These are phyloP conservation scores for Lepilemur septentrionalis DNA, from an alignment of 2,797 vertebrate species.

Conservation along the genomic window DNA sequence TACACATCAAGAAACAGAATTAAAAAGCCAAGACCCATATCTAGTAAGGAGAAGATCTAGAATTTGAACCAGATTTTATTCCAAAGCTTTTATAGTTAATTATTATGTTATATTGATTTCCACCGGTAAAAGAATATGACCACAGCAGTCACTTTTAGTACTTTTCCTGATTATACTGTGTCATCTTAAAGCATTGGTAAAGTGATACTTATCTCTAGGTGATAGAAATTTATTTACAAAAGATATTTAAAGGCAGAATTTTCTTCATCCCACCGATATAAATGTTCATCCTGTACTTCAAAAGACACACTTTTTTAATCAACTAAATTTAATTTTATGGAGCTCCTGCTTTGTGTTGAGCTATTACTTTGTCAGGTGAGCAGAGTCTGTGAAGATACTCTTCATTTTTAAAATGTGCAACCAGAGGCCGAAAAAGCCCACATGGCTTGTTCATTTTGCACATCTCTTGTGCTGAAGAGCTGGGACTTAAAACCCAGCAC, in stretches of 20 bases:
- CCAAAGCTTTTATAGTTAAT: neutral
- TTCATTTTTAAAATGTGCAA: neutral
- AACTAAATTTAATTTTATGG: neutral
- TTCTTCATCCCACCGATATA: neutral
- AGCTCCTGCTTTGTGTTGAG: neutral
- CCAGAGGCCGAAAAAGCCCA: neutral
- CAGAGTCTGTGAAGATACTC: neutral
- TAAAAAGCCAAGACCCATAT: neutral
- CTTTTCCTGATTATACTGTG: neutral
- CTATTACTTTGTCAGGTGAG: neutral
- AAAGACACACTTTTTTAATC: neutral
- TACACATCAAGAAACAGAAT: neutral
- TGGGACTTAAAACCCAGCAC: neutral
- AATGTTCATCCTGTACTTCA: neutral
- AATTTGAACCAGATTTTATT: conserved; percentile 30
- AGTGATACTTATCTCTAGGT: neutral
- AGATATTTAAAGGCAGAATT: conserved; percentile 9
- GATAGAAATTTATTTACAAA: neutral
- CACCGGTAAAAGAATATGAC: neutral
- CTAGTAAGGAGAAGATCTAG: neutral
- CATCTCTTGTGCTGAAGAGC: neutral
- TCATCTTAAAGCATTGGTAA: neutral
- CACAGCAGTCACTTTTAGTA: neutral
- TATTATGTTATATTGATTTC: neutral
- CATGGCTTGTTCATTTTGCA: neutral